phyloP scores from a whole-genome alignment of 2,113 vertebrate genomes.

The Burhinus bistriatus region DNA sequence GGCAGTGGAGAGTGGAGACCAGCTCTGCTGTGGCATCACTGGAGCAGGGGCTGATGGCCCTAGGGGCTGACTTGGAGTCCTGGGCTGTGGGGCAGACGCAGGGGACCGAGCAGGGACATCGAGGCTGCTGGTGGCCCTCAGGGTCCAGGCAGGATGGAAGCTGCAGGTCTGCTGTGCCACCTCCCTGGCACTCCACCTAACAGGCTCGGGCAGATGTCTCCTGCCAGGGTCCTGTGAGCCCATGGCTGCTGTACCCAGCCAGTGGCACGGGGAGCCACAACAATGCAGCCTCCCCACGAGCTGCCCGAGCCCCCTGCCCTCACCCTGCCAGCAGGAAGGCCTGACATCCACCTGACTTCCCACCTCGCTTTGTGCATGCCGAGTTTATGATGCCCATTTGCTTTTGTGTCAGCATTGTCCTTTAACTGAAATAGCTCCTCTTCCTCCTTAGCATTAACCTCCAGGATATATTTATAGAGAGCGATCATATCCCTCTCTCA shows the following conservation, averaged over 20 bases:
- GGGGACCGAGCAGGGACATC: neutral
- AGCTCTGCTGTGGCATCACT: fast-evolving
- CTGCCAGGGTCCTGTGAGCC: neutral
- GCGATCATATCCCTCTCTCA: slow-evolving; percentile 47
- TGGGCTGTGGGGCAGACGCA: fast-evolving
- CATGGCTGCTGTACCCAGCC: neutral
- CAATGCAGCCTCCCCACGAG: fast-evolving
- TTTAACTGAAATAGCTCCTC: slow-evolving; percentile 62
- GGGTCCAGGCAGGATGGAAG: fast-evolving
- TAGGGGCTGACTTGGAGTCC: neutral
- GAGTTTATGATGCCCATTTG: neutral
- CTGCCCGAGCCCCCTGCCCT: neutral
- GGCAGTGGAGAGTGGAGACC: fast-evolving
- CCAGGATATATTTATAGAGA: slow-evolving; percentile 61
- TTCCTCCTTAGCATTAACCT: slow-evolving; percentile 59
- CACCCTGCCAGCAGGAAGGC: neutral
- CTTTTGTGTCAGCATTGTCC: slow-evolving; percentile 59
- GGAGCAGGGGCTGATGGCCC: neutral
- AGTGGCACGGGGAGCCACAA: neutral
- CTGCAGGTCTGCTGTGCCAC: neutral
- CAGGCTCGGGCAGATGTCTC: neutral
- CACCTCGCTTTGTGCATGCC: neutral
- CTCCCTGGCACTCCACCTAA: fast-evolving
- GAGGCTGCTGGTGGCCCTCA: neutral
- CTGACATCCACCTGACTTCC: neutral